Conservation (phyloP, 2,113 vertebrate species). For the Bufo gargarizans region DNA sequence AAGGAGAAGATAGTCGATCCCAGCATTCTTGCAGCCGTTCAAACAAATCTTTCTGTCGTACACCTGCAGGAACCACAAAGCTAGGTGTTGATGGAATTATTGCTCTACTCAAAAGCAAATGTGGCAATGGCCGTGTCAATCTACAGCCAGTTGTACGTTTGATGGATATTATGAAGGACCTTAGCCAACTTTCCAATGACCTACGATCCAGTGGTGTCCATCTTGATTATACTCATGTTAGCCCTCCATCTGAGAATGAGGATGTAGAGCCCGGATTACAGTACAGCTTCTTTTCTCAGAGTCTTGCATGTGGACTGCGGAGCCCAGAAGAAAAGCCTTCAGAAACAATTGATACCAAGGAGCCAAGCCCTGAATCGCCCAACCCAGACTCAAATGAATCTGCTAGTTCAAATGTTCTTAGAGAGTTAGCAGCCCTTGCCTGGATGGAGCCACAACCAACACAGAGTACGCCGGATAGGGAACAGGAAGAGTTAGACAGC, state of each 20-base stretch:
- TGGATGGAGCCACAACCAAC: conserved; percentile 76
- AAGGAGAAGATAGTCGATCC: conserved; percentile 28
- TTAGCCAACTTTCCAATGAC: conserved; percentile 89
- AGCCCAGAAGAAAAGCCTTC: conserved; percentile 80
- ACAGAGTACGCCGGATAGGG: conserved; percentile 50
- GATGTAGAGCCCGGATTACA: conserved; percentile 80
- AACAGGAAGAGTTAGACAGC: background rate
- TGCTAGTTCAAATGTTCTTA: conserved; percentile 76
- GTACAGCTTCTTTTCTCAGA: conserved; percentile 83
- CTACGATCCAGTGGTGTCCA: conserved; percentile 86
- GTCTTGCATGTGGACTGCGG: conserved; percentile 89
- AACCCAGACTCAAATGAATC: conserved; percentile 77
- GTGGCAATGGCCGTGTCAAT: conserved; percentile 79
- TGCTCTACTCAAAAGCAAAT: conserved; percentile 70
- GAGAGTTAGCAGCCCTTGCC: conserved; percentile 76
- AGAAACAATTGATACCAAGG: conserved; percentile 64
- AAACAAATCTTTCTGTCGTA: conserved; percentile 71
- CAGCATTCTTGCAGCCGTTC: conserved; percentile 56
- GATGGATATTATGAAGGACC: conserved; percentile 84
- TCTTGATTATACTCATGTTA: conserved; percentile 78
- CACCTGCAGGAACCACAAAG: conserved; percentile 68
- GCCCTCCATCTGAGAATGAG: conserved; percentile 65
- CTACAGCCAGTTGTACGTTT: conserved; percentile 80
- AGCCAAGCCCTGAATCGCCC: conserved; percentile 67
- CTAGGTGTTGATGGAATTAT: conserved; percentile 71